phyloP scores from a whole-genome alignment of 2,797 vertebrate species.

The Lutjanus campechanus region DNA sequence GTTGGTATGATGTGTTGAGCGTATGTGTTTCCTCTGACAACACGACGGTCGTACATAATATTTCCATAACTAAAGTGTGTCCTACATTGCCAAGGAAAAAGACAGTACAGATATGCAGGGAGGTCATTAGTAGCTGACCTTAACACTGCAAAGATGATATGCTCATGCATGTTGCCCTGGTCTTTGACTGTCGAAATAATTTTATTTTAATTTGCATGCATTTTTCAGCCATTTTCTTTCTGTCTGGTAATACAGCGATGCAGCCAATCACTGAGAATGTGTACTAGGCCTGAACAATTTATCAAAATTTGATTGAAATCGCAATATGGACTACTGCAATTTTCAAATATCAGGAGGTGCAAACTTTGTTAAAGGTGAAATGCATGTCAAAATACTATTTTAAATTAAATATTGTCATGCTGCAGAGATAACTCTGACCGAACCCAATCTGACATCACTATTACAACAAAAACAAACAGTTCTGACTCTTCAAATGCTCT shows the following conservation, averaged over 20 bases:
- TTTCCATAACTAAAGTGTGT: constrained; percentile 82
- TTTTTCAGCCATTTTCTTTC: not conserved
- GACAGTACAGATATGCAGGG: not conserved
- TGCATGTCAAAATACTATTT: too few species aligned
- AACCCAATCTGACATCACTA: too few species aligned
- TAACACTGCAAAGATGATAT: not conserved
- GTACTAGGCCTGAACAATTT: too few species aligned
- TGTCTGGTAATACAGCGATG: not conserved
- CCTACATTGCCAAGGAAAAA: constrained; percentile 74
- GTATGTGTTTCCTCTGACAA: constrained; percentile 92
- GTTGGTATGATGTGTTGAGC: constrained; percentile 76
- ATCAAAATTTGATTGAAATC: too few species aligned
- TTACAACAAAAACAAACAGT: too few species aligned
- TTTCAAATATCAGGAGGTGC: too few species aligned
- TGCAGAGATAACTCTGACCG: too few species aligned
- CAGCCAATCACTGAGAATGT: too few species aligned
- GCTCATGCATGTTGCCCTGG: not conserved
- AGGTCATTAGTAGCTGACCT: not conserved
- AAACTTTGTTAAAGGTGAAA: too few species aligned
- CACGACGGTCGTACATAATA: constrained; percentile 94
- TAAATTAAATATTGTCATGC: too few species aligned
- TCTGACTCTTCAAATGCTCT: too few species aligned
- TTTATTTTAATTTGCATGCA: not conserved
- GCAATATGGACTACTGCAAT: too few species aligned
- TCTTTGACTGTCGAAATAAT: not conserved